phyloP scores from a whole-genome alignment of 1,140 invertebrate species.

The Caenorhabditis briggsae region DNA sequence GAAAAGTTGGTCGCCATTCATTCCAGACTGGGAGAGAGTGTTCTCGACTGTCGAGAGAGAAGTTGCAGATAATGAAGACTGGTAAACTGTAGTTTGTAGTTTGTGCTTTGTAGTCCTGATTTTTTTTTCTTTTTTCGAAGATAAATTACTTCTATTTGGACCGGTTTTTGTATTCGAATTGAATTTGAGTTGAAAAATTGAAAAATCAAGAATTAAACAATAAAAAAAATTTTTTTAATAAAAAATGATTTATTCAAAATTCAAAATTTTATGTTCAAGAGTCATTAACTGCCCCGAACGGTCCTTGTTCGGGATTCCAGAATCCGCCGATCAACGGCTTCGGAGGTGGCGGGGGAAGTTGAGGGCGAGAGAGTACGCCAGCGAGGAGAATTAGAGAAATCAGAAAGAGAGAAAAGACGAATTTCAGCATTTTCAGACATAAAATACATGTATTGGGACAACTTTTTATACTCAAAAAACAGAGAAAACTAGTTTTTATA shows the following conservation, averaged over 20 bases:
- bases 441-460: neutral
- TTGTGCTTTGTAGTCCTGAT: no score
- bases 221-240: no score
- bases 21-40: conserved; percentile 36
- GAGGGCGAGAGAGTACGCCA: neutral
- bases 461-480: no score
- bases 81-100: neutral
- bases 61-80: conserved; percentile 8
- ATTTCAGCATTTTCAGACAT: neutral
- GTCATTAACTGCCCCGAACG: neutral
- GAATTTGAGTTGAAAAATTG: no score
- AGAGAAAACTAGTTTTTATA: no score
- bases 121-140: no score
- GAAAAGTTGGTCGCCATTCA: conserved; percentile 5
- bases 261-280: neutral
- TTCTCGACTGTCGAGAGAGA: conserved; percentile 38
- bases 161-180: no score
- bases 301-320: conserved; percentile 4
- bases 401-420: neutral
- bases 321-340: neutral
- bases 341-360: neutral
- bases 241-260: no score
- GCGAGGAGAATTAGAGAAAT: neutral
- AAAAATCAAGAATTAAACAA: no score
- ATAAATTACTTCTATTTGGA: no score